phyloP scores from a whole-genome alignment of 2,797 vertebrate genomes.

The Tragelaphus eurycerus region DNA sequence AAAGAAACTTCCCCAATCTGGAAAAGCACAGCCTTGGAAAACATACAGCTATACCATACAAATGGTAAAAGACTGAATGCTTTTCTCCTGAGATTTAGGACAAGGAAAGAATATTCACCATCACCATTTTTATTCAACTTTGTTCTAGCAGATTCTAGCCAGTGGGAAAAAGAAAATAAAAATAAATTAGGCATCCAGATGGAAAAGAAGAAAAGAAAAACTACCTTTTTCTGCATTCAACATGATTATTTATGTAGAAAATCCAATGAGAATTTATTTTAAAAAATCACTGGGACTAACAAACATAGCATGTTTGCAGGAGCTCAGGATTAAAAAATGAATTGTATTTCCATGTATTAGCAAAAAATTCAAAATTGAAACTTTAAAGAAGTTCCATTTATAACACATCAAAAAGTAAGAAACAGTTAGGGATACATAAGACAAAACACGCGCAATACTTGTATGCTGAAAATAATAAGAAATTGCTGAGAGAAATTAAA shows the following conservation, averaged over 20 bases:
- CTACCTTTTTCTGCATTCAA: background rate
- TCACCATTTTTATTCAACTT: background rate
- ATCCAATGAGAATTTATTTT: background rate
- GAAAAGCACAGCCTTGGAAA: background rate
- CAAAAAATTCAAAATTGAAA: background rate
- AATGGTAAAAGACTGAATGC: background rate
- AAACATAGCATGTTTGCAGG: background rate
- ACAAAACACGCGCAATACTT: background rate
- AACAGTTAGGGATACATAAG: background rate
- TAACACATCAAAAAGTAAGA: background rate
- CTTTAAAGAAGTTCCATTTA: background rate
- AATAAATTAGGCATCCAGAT: background rate
- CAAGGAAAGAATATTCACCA: background rate
- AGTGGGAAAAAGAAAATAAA: background rate
- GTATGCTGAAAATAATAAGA: background rate
- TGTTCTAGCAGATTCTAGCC: background rate
- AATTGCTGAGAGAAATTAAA: background rate
- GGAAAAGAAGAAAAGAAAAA: slow-evolving; percentile 23
- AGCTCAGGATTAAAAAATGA: background rate
- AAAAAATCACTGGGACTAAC: background rate
- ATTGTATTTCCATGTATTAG: background rate
- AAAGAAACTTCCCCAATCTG: background rate
- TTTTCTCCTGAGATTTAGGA: background rate
- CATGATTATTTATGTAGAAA: background rate
- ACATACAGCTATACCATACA: background rate